Evolutionary conservation across 2,113 vertebrate species (phyloP).

Genomic region (Scortum barcoo): DNA sequence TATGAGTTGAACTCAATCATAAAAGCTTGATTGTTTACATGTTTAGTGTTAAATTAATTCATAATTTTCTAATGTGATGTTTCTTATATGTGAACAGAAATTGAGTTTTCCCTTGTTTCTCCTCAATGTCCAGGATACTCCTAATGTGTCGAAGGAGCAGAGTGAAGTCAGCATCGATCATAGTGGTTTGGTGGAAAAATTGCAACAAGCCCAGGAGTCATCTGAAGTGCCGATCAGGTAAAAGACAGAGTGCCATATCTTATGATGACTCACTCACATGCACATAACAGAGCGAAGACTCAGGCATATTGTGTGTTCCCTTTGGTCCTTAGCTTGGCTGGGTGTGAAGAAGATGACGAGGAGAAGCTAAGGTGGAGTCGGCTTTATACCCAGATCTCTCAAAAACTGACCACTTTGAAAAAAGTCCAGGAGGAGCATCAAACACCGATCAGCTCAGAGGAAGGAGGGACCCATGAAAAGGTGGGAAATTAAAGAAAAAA

Average conservation of each 20-base stretch:
- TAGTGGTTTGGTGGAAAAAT: conserved; percentile 21
- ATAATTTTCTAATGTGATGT: not conserved
- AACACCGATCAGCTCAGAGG: conserved; percentile 13
- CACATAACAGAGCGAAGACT: not conserved
- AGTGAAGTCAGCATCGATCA: conserved; percentile 78
- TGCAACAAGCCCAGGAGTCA: not conserved
- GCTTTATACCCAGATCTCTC: conserved; percentile 63
- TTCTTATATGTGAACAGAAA: not conserved
- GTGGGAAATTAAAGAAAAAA: conserved; percentile 7
- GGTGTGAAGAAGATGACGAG: conserved; percentile 14
- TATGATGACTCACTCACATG: not conserved
- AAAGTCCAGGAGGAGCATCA: conserved; percentile 44
- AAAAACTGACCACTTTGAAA: conserved; percentile 54
- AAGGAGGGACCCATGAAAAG: conserved; percentile 15
- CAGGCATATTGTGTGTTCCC: not conserved
- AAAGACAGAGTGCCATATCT: not conserved
- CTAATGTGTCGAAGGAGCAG: conserved; percentile 77
- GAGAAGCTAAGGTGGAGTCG: conserved; percentile 47
- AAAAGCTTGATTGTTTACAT: not conserved
- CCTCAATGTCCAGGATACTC: conserved; percentile 69
- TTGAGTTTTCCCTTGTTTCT: not conserved
- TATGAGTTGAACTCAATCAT: not conserved
- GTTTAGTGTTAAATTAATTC: not conserved
- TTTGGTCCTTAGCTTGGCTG: conserved; percentile 20
- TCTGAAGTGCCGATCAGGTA: conserved; percentile 52